These are phyloP conservation scores for Meganola albula DNA, from an alignment of 2,888 invertebrate species.

Conservation along the genomic window DNA sequence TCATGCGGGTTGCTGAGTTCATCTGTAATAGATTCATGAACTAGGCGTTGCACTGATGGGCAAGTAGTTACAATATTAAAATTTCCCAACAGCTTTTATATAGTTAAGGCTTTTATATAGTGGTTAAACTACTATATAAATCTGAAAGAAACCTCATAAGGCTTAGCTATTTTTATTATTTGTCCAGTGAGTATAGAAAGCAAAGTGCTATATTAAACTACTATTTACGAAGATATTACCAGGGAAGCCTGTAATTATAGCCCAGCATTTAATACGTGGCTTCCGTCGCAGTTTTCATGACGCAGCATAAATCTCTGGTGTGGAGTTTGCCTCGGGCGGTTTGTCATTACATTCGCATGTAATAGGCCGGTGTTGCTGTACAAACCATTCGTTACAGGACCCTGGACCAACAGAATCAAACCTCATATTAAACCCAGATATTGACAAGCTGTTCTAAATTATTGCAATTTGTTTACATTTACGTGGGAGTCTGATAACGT, in stretches of 20 bases:
- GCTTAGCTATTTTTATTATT: no score
- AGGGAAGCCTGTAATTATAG: no score
- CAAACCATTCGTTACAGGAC: conserved; percentile 44
- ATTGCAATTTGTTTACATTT: conserved; percentile 37
- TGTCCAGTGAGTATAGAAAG: background rate
- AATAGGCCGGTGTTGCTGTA: conserved; percentile 29
- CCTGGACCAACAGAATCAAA: conserved; percentile 21
- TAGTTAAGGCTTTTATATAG: no score
- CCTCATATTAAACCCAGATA: conserved; percentile 25
- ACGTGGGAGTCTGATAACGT: conserved; percentile 35
- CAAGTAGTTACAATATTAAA: no score
- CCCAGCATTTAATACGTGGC: conserved; percentile 24
- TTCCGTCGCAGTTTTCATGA: conserved; percentile 28
- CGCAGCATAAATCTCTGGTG: conserved; percentile 33
- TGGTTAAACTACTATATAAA: no score
- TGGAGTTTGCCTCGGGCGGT: conserved; percentile 37
- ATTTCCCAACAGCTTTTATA: no score
- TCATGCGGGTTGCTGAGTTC: conserved; percentile 44
- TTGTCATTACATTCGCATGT: conserved; percentile 37
- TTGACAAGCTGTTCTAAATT: conserved; percentile 39
- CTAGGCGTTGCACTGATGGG: no score
- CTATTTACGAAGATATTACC: no score
- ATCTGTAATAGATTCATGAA: no score
- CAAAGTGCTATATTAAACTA: no score
- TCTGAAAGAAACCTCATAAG: no score